These are phyloP conservation scores for Heterotis niloticus DNA, from an alignment of 2,113 vertebrate genomes.

Conservation along the genomic window DNA sequence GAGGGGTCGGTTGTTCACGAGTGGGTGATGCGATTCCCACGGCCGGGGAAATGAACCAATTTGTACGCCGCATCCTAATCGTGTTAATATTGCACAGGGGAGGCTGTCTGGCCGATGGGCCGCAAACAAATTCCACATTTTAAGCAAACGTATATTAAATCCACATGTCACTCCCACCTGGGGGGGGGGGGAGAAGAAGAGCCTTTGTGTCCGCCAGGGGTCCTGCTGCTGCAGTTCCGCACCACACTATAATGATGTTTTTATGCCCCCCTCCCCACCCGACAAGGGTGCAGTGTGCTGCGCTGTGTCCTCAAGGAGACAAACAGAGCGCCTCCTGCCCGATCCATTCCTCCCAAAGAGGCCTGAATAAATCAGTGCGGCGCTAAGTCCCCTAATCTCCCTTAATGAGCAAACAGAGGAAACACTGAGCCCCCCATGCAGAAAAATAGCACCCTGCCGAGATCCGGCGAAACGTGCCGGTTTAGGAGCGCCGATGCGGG, in stretches of 20 bases:
- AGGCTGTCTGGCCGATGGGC: slow-evolving; percentile 76
- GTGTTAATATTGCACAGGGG: slow-evolving; percentile 86
- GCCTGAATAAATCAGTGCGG: slow-evolving; percentile 5
- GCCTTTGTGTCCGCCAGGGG: background rate
- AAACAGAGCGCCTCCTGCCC: background rate
- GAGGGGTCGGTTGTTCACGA: too few species aligned
- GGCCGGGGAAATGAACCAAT: slow-evolving; percentile 78
- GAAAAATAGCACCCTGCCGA: background rate
- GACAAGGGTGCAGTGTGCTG: too few species aligned
- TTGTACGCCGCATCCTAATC: slow-evolving; percentile 85
- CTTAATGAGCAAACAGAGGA: slow-evolving; percentile 17
- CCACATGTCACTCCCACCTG: slow-evolving; percentile 68
- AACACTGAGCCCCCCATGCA: slow-evolving; percentile 1
- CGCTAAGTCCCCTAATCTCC: slow-evolving; percentile 17
- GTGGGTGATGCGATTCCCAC: slow-evolving; percentile 15
- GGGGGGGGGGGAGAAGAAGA: background rate
- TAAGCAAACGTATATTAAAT: slow-evolving; percentile 77
- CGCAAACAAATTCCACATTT: slow-evolving; percentile 89
- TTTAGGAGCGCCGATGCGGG: too few species aligned
- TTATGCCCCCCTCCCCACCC: too few species aligned
- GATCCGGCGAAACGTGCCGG: background rate
- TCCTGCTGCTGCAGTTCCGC: too few species aligned
- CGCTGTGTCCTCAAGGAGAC: too few species aligned
- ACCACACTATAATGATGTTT: background rate
- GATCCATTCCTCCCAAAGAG: too few species aligned